Percentiles rank a stretch among this genome's conserved stretches.
Conservation (phyloP, 2,797 vertebrate species). For the Pangasius macronema region DNA sequence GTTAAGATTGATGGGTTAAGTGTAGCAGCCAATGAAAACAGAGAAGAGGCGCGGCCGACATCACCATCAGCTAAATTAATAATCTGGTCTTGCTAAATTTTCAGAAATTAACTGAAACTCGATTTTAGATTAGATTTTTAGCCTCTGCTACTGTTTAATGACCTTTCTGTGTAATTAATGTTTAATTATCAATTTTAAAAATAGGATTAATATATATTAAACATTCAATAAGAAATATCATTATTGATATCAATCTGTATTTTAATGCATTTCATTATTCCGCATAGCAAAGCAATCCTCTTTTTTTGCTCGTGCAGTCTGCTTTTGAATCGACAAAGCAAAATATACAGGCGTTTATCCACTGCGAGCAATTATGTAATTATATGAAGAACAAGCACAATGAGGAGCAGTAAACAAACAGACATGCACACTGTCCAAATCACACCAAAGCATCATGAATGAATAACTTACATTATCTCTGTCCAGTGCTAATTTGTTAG, state of each 20-base stretch:
- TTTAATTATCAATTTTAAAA: neutral
- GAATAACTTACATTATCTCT: neutral
- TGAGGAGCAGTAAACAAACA: slow-evolving; percentile 1
- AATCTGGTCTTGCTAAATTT: neutral
- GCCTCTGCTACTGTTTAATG: neutral
- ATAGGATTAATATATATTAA: neutral
- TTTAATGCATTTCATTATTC: neutral
- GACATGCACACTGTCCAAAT: neutral
- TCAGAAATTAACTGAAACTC: neutral
- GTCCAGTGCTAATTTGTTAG: neutral
- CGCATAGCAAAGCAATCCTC: neutral
- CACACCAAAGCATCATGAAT: slow-evolving; percentile 1
- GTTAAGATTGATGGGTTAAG: no score
- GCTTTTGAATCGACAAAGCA: neutral
- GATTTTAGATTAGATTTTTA: no score
- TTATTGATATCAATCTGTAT: neutral
- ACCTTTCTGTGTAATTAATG: neutral
- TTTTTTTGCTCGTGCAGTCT: neutral
- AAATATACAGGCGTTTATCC: neutral
- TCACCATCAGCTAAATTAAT: neutral
- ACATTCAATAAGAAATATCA: neutral
- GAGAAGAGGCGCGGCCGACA: neutral
- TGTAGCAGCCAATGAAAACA: neutral
- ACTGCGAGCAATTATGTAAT: neutral
- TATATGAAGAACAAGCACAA: slow-evolving; percentile 10